Evolutionary conservation across 2,113 vertebrate genomes (phyloP).

Genomic region (Meles meles): DNA sequence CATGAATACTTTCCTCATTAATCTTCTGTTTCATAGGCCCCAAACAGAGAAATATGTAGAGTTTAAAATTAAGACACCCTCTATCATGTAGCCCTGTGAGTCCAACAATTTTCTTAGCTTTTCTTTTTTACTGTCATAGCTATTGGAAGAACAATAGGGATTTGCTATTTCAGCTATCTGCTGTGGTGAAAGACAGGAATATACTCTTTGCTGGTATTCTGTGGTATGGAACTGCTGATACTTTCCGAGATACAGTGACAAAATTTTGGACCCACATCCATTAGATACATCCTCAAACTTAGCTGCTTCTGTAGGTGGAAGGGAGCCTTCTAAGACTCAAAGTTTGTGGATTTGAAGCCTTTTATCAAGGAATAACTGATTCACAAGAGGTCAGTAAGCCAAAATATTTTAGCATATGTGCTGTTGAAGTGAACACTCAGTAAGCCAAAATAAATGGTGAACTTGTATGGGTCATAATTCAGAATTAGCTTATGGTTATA

Average conservation of each 20-base stretch:
- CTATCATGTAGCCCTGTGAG: background rate
- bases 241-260: background rate
- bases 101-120: background rate
- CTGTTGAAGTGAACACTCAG: background rate
- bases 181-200: background rate
- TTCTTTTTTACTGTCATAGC: background rate
- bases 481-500: background rate
- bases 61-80: background rate
- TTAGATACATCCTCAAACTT: background rate
- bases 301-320: background rate
- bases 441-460: slow-evolving; percentile 24
- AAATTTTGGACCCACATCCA: background rate
- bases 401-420: background rate
- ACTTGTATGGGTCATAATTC: background rate
- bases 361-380: slow-evolving; percentile 32
- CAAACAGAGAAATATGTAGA: slow-evolving; percentile 12
- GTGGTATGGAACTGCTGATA: background rate
- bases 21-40: background rate
- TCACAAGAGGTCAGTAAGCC: background rate
- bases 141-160: background rate
- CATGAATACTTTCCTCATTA: background rate
- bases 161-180: background rate
- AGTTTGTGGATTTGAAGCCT: slow-evolving; percentile 22
- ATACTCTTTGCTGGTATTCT: background rate
- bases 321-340: background rate